A percentile compares a stretch with the other conserved stretches of the same genome.
Conservation (phyloP, 2,113 vertebrate genomes). For the Mobula birostris region DNA sequence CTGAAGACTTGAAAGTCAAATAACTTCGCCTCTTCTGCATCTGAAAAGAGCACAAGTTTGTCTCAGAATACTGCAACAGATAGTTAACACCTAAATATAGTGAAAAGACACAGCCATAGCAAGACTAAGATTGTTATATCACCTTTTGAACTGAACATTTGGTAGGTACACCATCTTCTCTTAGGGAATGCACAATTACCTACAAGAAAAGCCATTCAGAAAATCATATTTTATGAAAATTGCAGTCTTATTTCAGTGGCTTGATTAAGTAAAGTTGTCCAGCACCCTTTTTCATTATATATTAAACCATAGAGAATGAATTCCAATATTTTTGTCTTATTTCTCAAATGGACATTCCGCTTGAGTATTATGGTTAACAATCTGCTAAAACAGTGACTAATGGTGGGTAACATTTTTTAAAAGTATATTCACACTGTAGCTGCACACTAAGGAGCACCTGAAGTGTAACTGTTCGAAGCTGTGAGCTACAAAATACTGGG, state of each 20-base stretch:
- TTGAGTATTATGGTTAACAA: background rate
- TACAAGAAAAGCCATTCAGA: slow-evolving; percentile 43
- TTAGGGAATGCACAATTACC: slow-evolving; percentile 66
- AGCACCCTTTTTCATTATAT: background rate
- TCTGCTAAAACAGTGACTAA: background rate
- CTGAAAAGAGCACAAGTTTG: slow-evolving; percentile 36
- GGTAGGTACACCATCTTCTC: slow-evolving; percentile 70
- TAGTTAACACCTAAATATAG: background rate
- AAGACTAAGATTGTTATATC: slow-evolving; percentile 38
- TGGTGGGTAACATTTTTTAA: background rate
- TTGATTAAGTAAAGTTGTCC: background rate
- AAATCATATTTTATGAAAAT: background rate
- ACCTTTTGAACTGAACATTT: slow-evolving; percentile 68
- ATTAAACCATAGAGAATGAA: too few species aligned
- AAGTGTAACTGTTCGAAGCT: background rate
- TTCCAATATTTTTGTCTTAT: background rate
- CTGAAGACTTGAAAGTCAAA: slow-evolving; percentile 57
- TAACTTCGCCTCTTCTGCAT: slow-evolving; percentile 50
- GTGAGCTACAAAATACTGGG: background rate
- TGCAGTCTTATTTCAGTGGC: background rate
- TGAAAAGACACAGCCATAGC: background rate
- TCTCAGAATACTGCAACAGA: background rate
- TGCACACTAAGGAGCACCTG: background rate
- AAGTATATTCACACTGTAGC: too few species aligned
- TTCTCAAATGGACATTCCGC: background rate